phyloP scores from a whole-genome alignment of 1,140 invertebrate genomes.

The Nasonia giraulti region DNA sequence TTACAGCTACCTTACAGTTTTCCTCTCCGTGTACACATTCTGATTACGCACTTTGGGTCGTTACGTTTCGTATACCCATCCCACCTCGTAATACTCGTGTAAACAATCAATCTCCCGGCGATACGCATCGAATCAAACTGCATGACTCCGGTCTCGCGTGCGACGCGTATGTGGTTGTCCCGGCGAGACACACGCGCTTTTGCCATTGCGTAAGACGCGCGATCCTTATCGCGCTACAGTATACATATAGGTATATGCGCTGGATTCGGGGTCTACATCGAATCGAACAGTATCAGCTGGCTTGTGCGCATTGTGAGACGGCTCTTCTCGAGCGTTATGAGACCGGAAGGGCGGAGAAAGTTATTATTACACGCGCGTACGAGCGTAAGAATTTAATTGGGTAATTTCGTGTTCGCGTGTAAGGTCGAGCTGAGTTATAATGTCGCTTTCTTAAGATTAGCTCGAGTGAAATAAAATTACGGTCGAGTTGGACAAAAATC shows the following conservation, averaged over 20 bases:
- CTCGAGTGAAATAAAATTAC: no score
- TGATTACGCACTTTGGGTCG: background rate
- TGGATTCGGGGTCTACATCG: background rate
- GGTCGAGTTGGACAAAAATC: no score
- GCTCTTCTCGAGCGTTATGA: background rate
- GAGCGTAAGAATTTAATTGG: background rate
- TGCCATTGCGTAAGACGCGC: background rate
- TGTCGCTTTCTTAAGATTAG: no score
- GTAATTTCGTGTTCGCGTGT: background rate
- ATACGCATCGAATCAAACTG: background rate
- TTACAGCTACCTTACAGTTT: no score
- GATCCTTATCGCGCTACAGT: constrained; percentile 9
- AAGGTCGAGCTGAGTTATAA: no score
- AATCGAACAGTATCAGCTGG: no score
- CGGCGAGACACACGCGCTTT: background rate
- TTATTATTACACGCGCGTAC: background rate
- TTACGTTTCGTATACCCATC: background rate
- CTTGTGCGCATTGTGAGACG: no score
- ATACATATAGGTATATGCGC: background rate
- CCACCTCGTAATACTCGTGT: background rate
- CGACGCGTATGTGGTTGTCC: constrained; percentile 17
- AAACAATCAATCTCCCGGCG: background rate
- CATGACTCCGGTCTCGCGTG: background rate
- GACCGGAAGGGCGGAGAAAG: background rate
- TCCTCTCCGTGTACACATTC: no score